These are phyloP conservation scores for Eretmocerus hayati DNA, from an alignment of 2,888 invertebrate species.

Conservation along the genomic window DNA sequence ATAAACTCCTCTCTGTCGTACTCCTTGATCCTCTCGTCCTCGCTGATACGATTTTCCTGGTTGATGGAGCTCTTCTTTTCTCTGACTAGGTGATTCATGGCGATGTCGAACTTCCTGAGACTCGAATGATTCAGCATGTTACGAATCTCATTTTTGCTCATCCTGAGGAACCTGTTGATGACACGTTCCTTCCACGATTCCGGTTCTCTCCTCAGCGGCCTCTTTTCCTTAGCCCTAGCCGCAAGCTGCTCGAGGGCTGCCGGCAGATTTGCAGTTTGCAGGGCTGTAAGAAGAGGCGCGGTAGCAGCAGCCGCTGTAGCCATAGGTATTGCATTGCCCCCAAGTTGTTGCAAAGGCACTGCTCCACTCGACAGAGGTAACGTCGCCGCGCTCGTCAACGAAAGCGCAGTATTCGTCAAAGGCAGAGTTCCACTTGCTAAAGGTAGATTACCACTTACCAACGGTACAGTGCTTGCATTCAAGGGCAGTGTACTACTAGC, in stretches of 20 bases:
- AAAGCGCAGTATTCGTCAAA: neutral
- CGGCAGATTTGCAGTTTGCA: neutral
- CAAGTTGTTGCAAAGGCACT: neutral
- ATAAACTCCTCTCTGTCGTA: conserved; percentile 42
- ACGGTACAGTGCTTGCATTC: neutral
- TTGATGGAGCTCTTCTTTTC: conserved; percentile 36
- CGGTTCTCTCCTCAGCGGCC: conserved; percentile 1
- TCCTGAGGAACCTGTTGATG: conserved; percentile 40
- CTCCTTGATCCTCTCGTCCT: conserved; percentile 39
- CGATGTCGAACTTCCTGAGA: conserved; percentile 41
- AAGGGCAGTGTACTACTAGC: neutral
- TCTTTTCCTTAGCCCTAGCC: neutral
- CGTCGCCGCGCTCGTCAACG: neutral
- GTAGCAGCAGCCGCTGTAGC: neutral
- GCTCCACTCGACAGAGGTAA: neutral
- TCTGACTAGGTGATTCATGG: conserved; percentile 42
- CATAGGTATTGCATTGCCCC: neutral
- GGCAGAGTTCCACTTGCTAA: neutral
- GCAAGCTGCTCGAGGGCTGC: neutral
- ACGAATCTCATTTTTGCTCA: conserved; percentile 44
- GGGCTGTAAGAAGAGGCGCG: neutral
- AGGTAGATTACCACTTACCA: neutral
- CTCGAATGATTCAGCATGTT: conserved; percentile 44
- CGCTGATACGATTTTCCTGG: conserved; percentile 35
- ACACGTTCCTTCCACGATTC: conserved; percentile 40